A percentile compares a stretch with the other conserved stretches of the same genome.
Conservation (phyloP, 2,113 vertebrate species). For the Camarhynchus parvulus region DNA sequence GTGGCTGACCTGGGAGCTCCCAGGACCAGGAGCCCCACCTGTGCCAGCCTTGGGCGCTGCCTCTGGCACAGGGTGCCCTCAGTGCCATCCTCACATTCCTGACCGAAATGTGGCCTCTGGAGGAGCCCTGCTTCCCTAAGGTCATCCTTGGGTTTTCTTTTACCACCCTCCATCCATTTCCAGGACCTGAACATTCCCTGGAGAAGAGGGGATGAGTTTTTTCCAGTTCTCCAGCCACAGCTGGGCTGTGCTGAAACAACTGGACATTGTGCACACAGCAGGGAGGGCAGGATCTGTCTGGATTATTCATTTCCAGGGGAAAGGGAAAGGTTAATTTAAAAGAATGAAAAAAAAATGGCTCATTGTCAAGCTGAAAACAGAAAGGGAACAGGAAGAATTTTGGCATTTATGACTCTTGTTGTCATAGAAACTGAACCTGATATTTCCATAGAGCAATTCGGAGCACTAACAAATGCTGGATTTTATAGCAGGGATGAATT, state of each 20-base stretch:
- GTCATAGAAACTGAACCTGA: slow-evolving; percentile 68
- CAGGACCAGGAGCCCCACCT: background rate
- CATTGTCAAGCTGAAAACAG: slow-evolving; percentile 34
- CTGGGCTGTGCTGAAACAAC: background rate
- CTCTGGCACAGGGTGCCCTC: accelerated
- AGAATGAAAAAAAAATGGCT: background rate
- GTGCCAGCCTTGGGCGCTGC: accelerated
- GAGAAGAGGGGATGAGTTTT: background rate
- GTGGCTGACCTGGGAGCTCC: background rate
- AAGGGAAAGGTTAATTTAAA: slow-evolving; percentile 34
- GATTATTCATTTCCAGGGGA: background rate
- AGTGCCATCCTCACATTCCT: accelerated
- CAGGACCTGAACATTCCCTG: background rate
- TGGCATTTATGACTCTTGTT: slow-evolving; percentile 65
- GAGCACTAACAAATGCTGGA: slow-evolving; percentile 41
- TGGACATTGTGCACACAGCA: background rate
- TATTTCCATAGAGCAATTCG: slow-evolving; percentile 44
- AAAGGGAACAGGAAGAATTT: slow-evolving; percentile 60
- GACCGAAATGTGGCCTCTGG: accelerated
- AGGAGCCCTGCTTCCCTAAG: background rate
- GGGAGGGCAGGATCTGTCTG: background rate
- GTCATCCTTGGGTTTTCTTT: background rate
- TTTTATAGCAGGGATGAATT: slow-evolving; percentile 43
- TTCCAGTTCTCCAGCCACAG: background rate
- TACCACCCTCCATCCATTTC: background rate